A percentile compares a stretch with the other conserved stretches of the same genome.
phyloP scores from a whole-genome alignment of 2,888 invertebrate species.

The Sclerodermus sp. region DNA sequence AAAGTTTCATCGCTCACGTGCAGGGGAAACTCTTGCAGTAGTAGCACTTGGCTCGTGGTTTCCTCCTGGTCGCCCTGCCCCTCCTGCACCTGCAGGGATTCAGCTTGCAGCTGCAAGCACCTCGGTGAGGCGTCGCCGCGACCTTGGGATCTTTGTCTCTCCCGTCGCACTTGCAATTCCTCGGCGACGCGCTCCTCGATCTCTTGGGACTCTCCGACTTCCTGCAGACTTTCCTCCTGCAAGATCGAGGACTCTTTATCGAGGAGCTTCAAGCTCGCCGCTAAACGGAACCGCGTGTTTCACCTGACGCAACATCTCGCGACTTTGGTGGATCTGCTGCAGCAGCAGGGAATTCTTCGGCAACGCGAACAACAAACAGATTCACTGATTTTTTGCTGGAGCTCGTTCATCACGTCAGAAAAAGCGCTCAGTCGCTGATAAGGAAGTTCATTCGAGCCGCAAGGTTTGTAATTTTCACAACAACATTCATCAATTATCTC shows the following conservation, averaged over 20 bases:
- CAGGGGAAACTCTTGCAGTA: constrained; percentile 45
- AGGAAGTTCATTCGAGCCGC: constrained; percentile 32
- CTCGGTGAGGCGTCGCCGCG: too few species aligned
- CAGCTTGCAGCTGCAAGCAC: constrained; percentile 26
- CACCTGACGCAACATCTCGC: too few species aligned
- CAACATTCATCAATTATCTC: constrained; percentile 14
- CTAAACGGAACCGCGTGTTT: too few species aligned
- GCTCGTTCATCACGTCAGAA: constrained; percentile 42
- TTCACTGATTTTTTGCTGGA: constrained; percentile 40
- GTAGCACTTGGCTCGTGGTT: constrained; percentile 39
- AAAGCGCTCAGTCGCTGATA: constrained; percentile 39
- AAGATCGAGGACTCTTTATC: too few species aligned
- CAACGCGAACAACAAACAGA: constrained; percentile 32
- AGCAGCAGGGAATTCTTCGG: constrained; percentile 30
- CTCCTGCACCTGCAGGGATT: constrained; percentile 35
- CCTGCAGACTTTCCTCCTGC: constrained; percentile 13
- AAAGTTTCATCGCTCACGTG: constrained; percentile 26
- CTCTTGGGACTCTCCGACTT: constrained; percentile 15
- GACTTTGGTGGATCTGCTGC: constrained; percentile 14
- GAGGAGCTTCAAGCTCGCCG: too few species aligned
- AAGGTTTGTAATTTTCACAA: constrained; percentile 24
- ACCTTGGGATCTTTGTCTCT: constrained; percentile 9
- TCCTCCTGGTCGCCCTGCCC: constrained; percentile 21
- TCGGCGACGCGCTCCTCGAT: constrained; percentile 22
- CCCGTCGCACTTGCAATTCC: constrained; percentile 19